phyloP scores from a whole-genome alignment of 2,113 vertebrate species.

The Parus major region DNA sequence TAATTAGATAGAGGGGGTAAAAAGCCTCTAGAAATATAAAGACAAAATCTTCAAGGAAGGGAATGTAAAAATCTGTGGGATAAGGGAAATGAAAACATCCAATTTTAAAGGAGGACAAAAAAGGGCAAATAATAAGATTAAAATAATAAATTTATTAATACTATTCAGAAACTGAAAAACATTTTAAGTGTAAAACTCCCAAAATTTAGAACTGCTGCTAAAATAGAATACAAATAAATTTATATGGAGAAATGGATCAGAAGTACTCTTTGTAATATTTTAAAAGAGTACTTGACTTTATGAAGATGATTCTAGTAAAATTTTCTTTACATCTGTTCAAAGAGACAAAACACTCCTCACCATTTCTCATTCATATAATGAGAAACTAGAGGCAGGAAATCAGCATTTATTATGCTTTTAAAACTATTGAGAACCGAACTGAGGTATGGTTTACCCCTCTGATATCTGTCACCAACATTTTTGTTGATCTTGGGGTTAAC shows the following conservation, averaged over 20 bases:
- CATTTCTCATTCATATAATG: not conserved
- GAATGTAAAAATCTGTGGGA: not conserved
- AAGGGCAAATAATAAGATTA: not conserved
- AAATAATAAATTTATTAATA: not conserved
- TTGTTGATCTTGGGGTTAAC: not conserved
- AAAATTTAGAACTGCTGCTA: not conserved
- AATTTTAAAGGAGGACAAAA: not conserved
- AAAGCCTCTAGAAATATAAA: not conserved
- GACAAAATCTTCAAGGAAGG: not conserved
- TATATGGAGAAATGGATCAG: not conserved
- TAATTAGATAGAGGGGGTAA: rapidly evolving
- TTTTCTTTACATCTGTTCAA: not conserved
- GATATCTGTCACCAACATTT: not conserved
- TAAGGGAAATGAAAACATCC: not conserved
- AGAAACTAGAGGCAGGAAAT: not conserved
- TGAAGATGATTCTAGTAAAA: not conserved
- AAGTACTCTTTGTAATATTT: not conserved
- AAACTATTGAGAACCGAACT: not conserved
- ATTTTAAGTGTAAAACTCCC: not conserved
- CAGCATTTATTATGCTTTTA: not conserved
- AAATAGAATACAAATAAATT: not conserved
- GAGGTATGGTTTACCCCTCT: not conserved
- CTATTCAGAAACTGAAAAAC: not conserved
- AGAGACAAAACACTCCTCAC: not conserved
- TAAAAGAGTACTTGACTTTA: not conserved